These are phyloP conservation scores for Leptinotarsa rubiginosa DNA, from an alignment of 2,888 invertebrate species.

Conservation along the genomic window DNA sequence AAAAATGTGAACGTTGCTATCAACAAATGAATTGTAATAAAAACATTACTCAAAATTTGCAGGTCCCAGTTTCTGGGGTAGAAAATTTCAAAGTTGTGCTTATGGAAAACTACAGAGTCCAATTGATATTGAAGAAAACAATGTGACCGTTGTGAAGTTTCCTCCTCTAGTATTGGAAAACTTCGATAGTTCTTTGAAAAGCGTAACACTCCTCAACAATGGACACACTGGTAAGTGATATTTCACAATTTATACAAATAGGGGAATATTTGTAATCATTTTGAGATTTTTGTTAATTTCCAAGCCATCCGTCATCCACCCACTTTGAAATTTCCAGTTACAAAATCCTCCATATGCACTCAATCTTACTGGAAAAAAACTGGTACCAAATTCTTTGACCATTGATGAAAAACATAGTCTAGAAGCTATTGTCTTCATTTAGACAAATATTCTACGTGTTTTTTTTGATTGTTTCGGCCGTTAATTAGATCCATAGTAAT, in stretches of 20 bases:
- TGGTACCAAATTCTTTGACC: too few species aligned
- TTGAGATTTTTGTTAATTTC: too few species aligned
- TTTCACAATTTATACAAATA: not conserved
- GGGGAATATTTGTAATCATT: too few species aligned
- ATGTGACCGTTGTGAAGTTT: conserved; percentile 73
- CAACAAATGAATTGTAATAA: not conserved
- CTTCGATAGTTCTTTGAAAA: conserved; percentile 72
- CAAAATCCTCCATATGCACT: too few species aligned
- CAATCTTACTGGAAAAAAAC: too few species aligned
- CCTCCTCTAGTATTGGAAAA: conserved; percentile 73
- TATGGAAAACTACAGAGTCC: conserved; percentile 89
- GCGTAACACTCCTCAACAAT: conserved; percentile 77
- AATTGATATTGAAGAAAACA: conserved; percentile 81
- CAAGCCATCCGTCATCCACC: too few species aligned
- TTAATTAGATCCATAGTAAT: too few species aligned
- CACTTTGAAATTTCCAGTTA: too few species aligned
- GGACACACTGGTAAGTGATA: conserved; percentile 80
- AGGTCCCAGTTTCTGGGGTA: conserved; percentile 83
- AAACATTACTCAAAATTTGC: conserved; percentile 22
- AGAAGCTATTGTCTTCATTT: too few species aligned
- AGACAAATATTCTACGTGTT: too few species aligned
- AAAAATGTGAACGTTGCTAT: not conserved
- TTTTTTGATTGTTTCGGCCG: too few species aligned
- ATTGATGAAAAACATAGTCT: too few species aligned
- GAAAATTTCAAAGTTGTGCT: conserved; percentile 76